A percentile compares a stretch with the other conserved stretches of the same genome.
Conservation (phyloP, 2,113 vertebrate genomes). For the Helogale parvula region DNA sequence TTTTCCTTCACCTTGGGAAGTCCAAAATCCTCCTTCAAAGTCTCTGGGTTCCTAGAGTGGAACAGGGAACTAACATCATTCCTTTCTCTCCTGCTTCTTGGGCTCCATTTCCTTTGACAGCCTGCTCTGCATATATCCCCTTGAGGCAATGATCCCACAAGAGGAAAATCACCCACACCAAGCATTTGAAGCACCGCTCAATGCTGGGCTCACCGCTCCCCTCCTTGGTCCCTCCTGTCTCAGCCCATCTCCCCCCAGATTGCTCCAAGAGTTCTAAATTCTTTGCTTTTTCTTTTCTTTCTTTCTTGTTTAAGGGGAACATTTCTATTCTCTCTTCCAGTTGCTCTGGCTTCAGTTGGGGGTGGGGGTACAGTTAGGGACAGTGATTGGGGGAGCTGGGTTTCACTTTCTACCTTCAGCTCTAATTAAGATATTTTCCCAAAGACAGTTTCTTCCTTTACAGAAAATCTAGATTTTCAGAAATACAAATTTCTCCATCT, state of each 20-base stretch:
- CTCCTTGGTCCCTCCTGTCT: not conserved
- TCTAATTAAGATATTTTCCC: not conserved
- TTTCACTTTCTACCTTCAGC: not conserved
- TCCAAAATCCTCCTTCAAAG: not conserved
- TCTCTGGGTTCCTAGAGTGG: not conserved
- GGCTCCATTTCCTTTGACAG: not conserved
- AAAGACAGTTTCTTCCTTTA: not conserved
- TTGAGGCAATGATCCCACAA: not conserved
- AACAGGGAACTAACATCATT: not conserved
- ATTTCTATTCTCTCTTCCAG: not conserved
- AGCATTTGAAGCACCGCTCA: not conserved
- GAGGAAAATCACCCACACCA: not conserved
- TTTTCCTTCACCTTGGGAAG: not conserved
- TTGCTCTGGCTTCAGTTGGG: not conserved
- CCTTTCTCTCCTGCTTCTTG: not conserved
- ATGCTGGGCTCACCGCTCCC: not conserved
- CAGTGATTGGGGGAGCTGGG: not conserved
- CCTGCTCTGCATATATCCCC: not conserved
- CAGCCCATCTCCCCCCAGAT: not conserved
- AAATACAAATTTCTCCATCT: not conserved
- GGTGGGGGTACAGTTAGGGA: not conserved
- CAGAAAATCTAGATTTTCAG: constrained; percentile 7
- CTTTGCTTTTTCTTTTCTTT: not conserved
- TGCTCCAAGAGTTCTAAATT: not conserved
- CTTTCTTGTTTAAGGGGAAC: not conserved